Percentiles rank a stretch among this genome's conserved stretches.
Conservation (phyloP, 2,888 invertebrate species). For the Dolomedes plantarius region DNA sequence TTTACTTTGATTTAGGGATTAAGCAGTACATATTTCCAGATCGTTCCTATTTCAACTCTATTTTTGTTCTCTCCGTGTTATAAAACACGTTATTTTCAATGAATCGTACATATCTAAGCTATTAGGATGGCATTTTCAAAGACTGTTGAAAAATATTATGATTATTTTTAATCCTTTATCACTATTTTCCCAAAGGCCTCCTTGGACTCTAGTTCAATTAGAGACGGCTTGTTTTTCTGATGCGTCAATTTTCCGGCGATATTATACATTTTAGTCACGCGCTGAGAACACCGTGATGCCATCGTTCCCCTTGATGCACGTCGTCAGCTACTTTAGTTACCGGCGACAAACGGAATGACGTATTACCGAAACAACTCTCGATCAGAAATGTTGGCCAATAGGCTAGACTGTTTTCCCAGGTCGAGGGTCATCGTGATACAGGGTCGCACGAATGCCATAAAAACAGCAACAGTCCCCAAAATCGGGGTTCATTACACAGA, state of each 20-base stretch:
- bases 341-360: slow-evolving; percentile 11
- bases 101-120: no score
- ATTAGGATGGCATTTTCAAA: no score
- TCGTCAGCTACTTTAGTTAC: slow-evolving; percentile 36
- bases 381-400: slow-evolving; percentile 27
- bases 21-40: no score
- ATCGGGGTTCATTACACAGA: background rate
- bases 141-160: no score
- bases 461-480: slow-evolving; percentile 23
- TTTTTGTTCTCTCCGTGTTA: no score
- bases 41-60: no score
- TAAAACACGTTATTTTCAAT: no score
- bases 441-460: slow-evolving; percentile 23
- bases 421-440: slow-evolving; percentile 43
- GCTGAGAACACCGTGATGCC: background rate
- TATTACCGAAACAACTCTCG: background rate
- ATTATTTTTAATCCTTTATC: no score
- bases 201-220: background rate
- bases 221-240: background rate
- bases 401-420: slow-evolving; percentile 19
- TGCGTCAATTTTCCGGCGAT: background rate
- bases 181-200: no score
- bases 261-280: background rate
- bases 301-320: slow-evolving; percentile 1
- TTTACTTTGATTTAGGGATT: no score